phyloP scores from a whole-genome alignment of 2,888 invertebrate species.

The Gnatocerus cornutus region DNA sequence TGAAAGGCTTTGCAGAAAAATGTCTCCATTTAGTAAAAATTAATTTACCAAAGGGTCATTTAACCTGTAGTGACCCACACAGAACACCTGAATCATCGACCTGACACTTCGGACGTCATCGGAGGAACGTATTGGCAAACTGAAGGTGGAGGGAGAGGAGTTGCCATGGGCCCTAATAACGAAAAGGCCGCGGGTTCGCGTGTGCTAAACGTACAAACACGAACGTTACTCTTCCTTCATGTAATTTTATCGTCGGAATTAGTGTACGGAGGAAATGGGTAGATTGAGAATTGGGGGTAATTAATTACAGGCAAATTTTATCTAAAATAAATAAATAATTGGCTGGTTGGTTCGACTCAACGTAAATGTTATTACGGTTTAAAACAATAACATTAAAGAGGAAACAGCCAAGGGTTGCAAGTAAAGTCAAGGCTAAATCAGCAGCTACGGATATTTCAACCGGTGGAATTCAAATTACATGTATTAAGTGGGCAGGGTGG shows the following conservation, averaged over 20 bases:
- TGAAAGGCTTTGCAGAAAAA: no score
- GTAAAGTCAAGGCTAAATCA: slow-evolving; percentile 10
- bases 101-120: slow-evolving; percentile 51
- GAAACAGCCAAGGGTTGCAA: slow-evolving; percentile 12
- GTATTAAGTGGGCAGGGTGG: slow-evolving; percentile 12
- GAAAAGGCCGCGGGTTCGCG: slow-evolving; percentile 27
- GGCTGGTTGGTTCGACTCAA: slow-evolving; percentile 11
- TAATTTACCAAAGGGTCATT: slow-evolving; percentile 5
- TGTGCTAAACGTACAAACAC: slow-evolving; percentile 32
- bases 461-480: slow-evolving; percentile 2
- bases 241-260: slow-evolving; percentile 24
- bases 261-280: neutral
- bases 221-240: slow-evolving; percentile 36
- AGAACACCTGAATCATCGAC: slow-evolving; percentile 50
- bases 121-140: slow-evolving; percentile 21
- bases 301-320: slow-evolving; percentile 20
- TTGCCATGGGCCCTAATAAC: slow-evolving; percentile 15
- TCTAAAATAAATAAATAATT: slow-evolving; percentile 33
- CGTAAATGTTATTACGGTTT: slow-evolving; percentile 33
- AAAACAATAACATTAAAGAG: slow-evolving; percentile 20
- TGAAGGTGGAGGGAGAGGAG: neutral
- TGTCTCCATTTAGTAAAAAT: slow-evolving; percentile 2
- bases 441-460: slow-evolving; percentile 3
- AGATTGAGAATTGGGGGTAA: neutral
- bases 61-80: slow-evolving; percentile 24